A percentile compares a stretch with the other conserved stretches of the same genome.
These are phyloP conservation scores for Coenonympha glycerion DNA, from an alignment of 2,888 invertebrate species.

Conservation along the genomic window DNA sequence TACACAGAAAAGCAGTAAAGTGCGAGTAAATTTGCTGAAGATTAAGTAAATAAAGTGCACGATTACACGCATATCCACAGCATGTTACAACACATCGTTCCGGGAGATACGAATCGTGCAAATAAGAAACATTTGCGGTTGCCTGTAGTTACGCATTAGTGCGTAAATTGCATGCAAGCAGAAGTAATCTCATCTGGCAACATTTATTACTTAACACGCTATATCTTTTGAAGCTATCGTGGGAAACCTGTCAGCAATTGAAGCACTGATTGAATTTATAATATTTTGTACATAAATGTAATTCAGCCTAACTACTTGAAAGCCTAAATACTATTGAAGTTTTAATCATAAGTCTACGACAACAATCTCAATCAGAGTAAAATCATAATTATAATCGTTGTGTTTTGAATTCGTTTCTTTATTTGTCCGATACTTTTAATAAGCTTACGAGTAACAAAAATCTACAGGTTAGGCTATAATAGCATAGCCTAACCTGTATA, in stretches of 20 bases:
- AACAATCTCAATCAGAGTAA: too few relatives aligned
- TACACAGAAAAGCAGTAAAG: not conserved
- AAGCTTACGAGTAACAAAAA: too few relatives aligned
- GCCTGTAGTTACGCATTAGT: slow-evolving; percentile 53
- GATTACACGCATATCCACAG: slow-evolving; percentile 15
- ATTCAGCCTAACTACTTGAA: too few relatives aligned
- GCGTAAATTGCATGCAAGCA: slow-evolving; percentile 59
- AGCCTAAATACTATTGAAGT: too few relatives aligned
- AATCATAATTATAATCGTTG: too few relatives aligned
- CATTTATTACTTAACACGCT: slow-evolving; percentile 56
- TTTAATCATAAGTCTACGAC: too few relatives aligned
- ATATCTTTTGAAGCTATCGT: slow-evolving; percentile 46
- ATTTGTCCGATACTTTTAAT: too few relatives aligned
- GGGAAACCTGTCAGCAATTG: slow-evolving; percentile 45
- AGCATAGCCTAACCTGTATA: too few relatives aligned
- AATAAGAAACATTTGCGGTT: slow-evolving; percentile 58
- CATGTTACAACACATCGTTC: slow-evolving; percentile 21
- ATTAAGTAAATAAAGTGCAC: slow-evolving; percentile 13
- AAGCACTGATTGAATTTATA: slow-evolving; percentile 11
- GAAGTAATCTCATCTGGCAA: slow-evolving; percentile 59
- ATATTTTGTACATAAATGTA: not conserved
- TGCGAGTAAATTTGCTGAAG: slow-evolving; percentile 3
- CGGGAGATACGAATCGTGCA: slow-evolving; percentile 29
- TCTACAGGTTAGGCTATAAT: too few relatives aligned
- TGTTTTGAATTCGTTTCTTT: too few relatives aligned